Evolutionary conservation across 2,888 invertebrate genomes (phyloP), one percentile per base, ranked within the genome.

Genomic region (Prosopocoilus inquinatus): DNA sequence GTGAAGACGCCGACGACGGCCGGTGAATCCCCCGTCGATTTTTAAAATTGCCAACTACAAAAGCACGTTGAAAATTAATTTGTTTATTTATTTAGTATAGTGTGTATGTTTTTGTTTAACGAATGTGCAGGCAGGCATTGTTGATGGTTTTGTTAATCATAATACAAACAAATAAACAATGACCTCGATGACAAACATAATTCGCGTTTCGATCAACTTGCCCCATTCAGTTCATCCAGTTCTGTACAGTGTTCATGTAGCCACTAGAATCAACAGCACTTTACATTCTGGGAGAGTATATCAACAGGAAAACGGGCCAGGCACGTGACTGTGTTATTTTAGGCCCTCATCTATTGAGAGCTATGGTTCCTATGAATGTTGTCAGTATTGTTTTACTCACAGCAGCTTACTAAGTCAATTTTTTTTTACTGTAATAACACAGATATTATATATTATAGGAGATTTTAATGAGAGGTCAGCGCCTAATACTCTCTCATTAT

Each of bases 261-360:
- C 15, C 41, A 15, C 41, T 16, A 41, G 41, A 16, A 41, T 41
- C 41, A 41, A 41, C 41, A 41, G 41, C 41, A 15, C 41, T 41
- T 15, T 16, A 41, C 41, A 16, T 41, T 41, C 9, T 41, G 16
- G 9, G 41, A 41, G 41, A 15, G 41, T 16, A 41, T 11, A 16
- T 41, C 41, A 41, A 41, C 41, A 16, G 12, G 41, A 13, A 41
- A 16, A 9, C 41, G 13, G 41, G 12, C n/a, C 41, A 11, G 12
- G 12, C 13, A 13, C 13, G 15, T 15, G 16, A 12, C 41, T 41
- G 16, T 41, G 41, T 41, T 41, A 15, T 41, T 41, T 41, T 41
- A 41, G 41, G 41, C 41, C 16, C 41, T 41, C 41, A 28, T 28
- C 20, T 28, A 28, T 28, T 7, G 20, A 28, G 20, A 28, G 20